Evolutionary conservation across 2,113 vertebrate genomes (phyloP).

Genomic region (Acanthochromis polyacanthus): DNA sequence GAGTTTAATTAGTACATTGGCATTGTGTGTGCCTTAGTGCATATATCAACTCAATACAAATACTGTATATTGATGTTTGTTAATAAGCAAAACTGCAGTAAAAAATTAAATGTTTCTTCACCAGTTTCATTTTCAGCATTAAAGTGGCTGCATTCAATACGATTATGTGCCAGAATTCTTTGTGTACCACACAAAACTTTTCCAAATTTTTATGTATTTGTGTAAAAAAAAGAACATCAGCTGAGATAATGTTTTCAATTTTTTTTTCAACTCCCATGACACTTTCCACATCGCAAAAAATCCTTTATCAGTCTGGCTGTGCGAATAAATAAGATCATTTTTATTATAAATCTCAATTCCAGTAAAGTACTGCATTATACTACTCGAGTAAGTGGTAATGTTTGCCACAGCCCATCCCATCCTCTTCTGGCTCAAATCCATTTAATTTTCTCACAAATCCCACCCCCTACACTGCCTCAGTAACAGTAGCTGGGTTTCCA

Average conservation of each 20-base stretch:
- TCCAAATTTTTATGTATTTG: too few relatives aligned
- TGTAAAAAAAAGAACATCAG: background rate
- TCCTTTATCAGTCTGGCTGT: background rate
- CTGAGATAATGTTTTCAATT: background rate
- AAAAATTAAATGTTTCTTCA: too few relatives aligned
- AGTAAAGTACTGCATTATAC: background rate
- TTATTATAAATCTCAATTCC: background rate
- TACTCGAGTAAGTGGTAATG: background rate
- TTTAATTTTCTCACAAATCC: conserved; percentile 27
- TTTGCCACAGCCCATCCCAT: background rate
- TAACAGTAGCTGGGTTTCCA: too few relatives aligned
- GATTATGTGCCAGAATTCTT: background rate
- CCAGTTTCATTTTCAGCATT: background rate
- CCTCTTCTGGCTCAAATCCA: conserved; percentile 13
- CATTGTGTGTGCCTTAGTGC: too few relatives aligned
- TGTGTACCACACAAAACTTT: too few relatives aligned
- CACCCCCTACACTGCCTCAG: background rate
- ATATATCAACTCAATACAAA: too few relatives aligned
- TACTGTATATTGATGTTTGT: too few relatives aligned
- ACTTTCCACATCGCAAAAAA: background rate
- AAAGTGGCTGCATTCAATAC: background rate
- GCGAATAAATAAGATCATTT: background rate
- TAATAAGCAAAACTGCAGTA: too few relatives aligned
- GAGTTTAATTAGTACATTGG: too few relatives aligned
- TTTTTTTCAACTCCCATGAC: background rate